Base-by-base conservation (phyloP, 2,113 vertebrate genomes). In the Centropristis striata region DNA sequence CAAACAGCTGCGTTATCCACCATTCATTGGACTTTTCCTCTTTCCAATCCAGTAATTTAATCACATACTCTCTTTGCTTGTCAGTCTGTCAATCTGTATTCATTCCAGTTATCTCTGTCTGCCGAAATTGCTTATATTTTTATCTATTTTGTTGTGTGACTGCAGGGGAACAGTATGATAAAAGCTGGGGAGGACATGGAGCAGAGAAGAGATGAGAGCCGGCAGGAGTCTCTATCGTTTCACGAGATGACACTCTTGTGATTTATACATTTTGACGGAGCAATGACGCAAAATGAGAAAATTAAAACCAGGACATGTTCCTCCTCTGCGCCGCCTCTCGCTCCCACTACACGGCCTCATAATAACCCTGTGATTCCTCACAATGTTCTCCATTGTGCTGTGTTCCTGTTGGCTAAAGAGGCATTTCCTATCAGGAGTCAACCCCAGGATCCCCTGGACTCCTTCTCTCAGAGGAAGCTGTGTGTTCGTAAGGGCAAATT, bases 271-370 rank as follows among this genome's bases (percentile, higher is more conserved):
- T 93, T 91, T 83, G 86, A 88, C 67, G 5, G 63, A 75, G 86
- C 49, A 71, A 86, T 92, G 92, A 94, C 84, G 84, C 88, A 93
- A 78, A 90, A 78, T 58, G 59, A 74, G 74, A 83, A 85, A 84
- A 83, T 87, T 78, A 83, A 93, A 94, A 87, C 81, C 81, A 77
- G 88, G 59, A 83, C 55, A 16, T 77, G 55, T 58, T 75, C 60
- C 78, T 81, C 73, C 65, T 73, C 44, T 69, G 58, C 1, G 3
- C 74, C 42, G 58, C 36, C 76, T 79, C 59, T 50, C 63, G 58
- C 58, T 83, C 72, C 46, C 39, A 27, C 59, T 77, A 71, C 55
- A 66, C 44, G 23, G 58, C 12, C 41, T 61, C 41, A 84, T 84
- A 81, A 85, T 82, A 87, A 83, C 73, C 86, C 77, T 86, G 88